Base-by-base conservation (phyloP, 53 echinoderm and acorn worm genomes). In the Stichopus horrens region DNA sequence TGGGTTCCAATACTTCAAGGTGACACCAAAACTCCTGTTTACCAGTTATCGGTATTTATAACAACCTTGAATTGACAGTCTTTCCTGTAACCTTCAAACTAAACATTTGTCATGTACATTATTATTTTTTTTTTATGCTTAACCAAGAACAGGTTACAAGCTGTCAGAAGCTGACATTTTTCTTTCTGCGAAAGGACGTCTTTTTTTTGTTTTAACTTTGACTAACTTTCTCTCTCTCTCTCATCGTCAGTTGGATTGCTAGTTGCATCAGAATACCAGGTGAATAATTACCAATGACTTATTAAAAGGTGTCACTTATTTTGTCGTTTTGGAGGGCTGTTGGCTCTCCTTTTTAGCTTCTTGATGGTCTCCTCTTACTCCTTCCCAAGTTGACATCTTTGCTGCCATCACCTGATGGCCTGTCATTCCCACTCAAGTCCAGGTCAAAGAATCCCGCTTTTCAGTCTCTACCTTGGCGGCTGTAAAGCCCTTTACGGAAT, bases 391-490 rank as follows among this genome's bases (percentile, higher is more conserved):
- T 18, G 71, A 71, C 37, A 37, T 37, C 37, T 37, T 16, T 71
- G n/a, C 19, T 18, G 71, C 19, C 71, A 71, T 13, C 71, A 13
- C 11, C 10, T 63, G 79, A 79, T 53, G 4, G 79, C 8, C 79
- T 79, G 79, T 79, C 79, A 79, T 53, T 53, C 57, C 81, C 81
- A 81, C 81, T 81, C 22, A 22, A 56, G 57, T 56, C 58, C 55
- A 20, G 81, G 56, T 58, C 81, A 58, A 56, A 21, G 57, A 19
- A 51, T 76, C 81, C 58, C 57, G 11, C 81, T 81, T 81, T 58
- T 57, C 54, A 7, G 7, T 37, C 6, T 56, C 53, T 21, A 7
- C 58, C 54, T 19, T 18, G 6, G 56, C 71, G 14, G 7, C 19
- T 37, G 37, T 16, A 71, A 13, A 56, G 7, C 58, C 81, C 55